phyloP scores from a whole-genome alignment of 92 coral and sea anemone genomes.

The Palythoa grandiflora region DNA sequence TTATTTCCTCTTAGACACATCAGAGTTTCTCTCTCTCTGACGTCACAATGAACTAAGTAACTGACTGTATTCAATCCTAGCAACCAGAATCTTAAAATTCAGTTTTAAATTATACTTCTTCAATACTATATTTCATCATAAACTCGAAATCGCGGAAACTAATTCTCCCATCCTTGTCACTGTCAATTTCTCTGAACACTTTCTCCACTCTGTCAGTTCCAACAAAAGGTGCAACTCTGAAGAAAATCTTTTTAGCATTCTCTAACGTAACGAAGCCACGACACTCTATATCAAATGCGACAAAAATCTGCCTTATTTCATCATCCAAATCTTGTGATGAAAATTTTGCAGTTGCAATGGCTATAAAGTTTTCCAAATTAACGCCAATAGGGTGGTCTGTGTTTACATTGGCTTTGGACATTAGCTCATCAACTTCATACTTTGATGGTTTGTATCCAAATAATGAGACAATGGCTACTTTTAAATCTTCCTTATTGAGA shows the following conservation, averaged over 20 bases:
- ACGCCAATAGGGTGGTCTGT: slow-evolving; percentile 55
- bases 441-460: slow-evolving; percentile 98
- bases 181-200: slow-evolving; percentile 88
- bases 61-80: too few species aligned
- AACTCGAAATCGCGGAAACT: slow-evolving; percentile 94
- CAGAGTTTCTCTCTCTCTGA: too few species aligned
- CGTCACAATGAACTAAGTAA: too few species aligned
- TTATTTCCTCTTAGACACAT: too few species aligned
- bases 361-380: slow-evolving; percentile 64
- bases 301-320: slow-evolving; percentile 90
- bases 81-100: too few species aligned
- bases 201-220: slow-evolving; percentile 75
- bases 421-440: slow-evolving; percentile 68
- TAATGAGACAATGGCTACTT: slow-evolving; percentile 88
- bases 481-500: slow-evolving; percentile 82
- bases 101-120: background rate
- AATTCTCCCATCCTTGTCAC: slow-evolving; percentile 92
- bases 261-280: slow-evolving; percentile 92
- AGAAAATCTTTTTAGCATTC: slow-evolving; percentile 75
- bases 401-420: slow-evolving; percentile 56
- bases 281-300: slow-evolving; percentile 90
- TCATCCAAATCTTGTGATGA: slow-evolving; percentile 84
- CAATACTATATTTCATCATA: slow-evolving; percentile 82
- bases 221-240: slow-evolving; percentile 87
- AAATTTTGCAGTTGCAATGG: slow-evolving; percentile 76